A percentile compares a stretch with the other conserved stretches of the same genome.
phyloP scores from a whole-genome alignment of 2,888 invertebrate species.

The Sepioteuthis lessoniana region DNA sequence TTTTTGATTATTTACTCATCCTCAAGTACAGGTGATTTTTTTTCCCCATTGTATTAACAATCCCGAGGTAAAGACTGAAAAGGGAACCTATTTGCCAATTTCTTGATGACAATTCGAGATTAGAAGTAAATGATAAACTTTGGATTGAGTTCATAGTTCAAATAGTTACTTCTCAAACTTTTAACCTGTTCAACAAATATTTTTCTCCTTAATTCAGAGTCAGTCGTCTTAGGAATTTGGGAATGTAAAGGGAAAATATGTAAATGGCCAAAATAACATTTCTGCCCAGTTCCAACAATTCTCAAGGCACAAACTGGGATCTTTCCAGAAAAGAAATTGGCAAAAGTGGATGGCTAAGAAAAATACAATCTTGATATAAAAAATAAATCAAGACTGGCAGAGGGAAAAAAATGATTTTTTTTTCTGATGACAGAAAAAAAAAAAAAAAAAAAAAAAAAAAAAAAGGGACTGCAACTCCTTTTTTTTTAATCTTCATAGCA shows the following conservation, averaged over 20 bases:
- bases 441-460: not conserved
- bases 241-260: not conserved
- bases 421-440: too few species aligned
- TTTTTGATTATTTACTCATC: not conserved
- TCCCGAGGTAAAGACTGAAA: not conserved
- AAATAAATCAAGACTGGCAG: not conserved
- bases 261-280: not conserved
- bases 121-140: not conserved
- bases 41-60: not conserved
- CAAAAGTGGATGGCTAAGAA: not conserved
- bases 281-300: not conserved
- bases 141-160: not conserved
- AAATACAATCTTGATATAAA: not conserved
- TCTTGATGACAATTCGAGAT: not conserved
- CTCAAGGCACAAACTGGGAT: not conserved
- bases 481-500: not conserved
- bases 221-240: not conserved
- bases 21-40: not conserved
- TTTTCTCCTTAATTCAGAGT: not conserved
- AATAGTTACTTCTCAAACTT: not conserved
- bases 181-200: not conserved
- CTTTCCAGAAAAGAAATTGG: not conserved
- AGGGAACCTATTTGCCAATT: not conserved
- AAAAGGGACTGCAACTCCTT: not conserved
- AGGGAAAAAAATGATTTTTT: not conserved